A percentile compares a stretch with the other conserved stretches of the same genome.
These are phyloP conservation scores for Aproaerema taeniolella DNA, from an alignment of 2,888 invertebrate genomes.

Conservation along the genomic window DNA sequence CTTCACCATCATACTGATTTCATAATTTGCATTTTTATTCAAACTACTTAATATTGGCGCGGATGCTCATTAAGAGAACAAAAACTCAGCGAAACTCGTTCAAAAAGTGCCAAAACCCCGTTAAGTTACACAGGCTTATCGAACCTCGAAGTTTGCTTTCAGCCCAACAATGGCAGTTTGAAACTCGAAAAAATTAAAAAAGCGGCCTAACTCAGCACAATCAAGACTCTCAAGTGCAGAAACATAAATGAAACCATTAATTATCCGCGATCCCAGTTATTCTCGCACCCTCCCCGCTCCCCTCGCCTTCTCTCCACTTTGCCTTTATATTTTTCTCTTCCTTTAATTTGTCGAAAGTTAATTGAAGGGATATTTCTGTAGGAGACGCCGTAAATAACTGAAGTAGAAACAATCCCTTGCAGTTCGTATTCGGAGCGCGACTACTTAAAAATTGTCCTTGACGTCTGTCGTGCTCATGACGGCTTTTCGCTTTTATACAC, in stretches of 20 bases:
- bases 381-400: conserved; percentile 46
- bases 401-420: conserved; percentile 39
- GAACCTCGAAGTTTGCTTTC: conserved; percentile 27
- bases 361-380: conserved; percentile 57
- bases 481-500: conserved; percentile 8
- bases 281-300: conserved; percentile 35
- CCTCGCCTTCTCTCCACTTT: conserved; percentile 29
- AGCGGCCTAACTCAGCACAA: conserved; percentile 62
- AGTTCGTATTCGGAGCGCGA: conserved; percentile 39
- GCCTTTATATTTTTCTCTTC: conserved; percentile 58
- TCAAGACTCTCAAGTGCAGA: conserved; percentile 72
- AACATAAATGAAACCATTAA: conserved; percentile 77
- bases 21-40: too few relatives aligned
- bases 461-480: conserved; percentile 30
- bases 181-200: conserved; percentile 56
- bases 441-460: conserved; percentile 38
- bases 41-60: not conserved
- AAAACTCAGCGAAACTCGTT: conserved; percentile 6
- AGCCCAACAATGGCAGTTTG: conserved; percentile 64
- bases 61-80: conserved; percentile 6
- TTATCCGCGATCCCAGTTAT: conserved; percentile 71
- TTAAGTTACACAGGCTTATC: conserved; percentile 11
- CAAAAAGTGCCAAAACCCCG: conserved; percentile 9
- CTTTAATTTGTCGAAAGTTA: conserved; percentile 65
- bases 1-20: too few relatives aligned